Evolutionary conservation across 2,888 invertebrate species (phyloP), one percentile per base, ranked within the genome.

Genomic region (Stenotaenia linearis): DNA sequence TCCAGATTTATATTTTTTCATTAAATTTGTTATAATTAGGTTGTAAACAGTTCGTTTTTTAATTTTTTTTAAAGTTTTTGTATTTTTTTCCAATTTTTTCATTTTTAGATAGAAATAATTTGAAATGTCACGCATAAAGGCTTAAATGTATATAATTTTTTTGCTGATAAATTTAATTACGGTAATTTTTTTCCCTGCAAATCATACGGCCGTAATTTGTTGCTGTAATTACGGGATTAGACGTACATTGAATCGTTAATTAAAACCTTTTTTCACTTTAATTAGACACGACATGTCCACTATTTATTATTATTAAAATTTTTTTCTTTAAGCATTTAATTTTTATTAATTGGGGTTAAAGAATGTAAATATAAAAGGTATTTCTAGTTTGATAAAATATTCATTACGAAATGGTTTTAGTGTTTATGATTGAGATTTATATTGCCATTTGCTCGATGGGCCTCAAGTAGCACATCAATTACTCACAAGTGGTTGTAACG

Each of bases 351-450:
- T 45, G 45, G 18, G 18, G 18, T 18, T 45, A 18, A 18, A 15
- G 61, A 25, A 25, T 61, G 9, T 25, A 25, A 61, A 15, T 61
- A 10, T 28, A 61, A 23, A n/a, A 61, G 25, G 1, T 2, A 61
- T 61, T 61, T 25, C 61, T 28, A 61, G 10, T 9, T 10, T 61
- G 25, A 23, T 61, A 61, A 10, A 61, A 61, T 61, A 25, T 61
- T 61, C 9, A 61, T 61, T 21, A 10, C 25, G 9, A 61, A 61
- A 61, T 61, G 10, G 10, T 28, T 23, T 23, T 28, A 23, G 12
- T 61, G 61, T 61, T 61, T 61, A 61, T 25, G 61, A 61, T 61
- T 61, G 23, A 61, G 61, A 61, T 61, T 61, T 61, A 61, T 61
- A 25, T 25, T 23, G 61, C 61, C 61, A 28, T 61, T 61, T 61